Evolutionary conservation across 2,888 invertebrate species (phyloP), one percentile per base, ranked within the genome.

Genomic region (Latrodectus elegans): DNA sequence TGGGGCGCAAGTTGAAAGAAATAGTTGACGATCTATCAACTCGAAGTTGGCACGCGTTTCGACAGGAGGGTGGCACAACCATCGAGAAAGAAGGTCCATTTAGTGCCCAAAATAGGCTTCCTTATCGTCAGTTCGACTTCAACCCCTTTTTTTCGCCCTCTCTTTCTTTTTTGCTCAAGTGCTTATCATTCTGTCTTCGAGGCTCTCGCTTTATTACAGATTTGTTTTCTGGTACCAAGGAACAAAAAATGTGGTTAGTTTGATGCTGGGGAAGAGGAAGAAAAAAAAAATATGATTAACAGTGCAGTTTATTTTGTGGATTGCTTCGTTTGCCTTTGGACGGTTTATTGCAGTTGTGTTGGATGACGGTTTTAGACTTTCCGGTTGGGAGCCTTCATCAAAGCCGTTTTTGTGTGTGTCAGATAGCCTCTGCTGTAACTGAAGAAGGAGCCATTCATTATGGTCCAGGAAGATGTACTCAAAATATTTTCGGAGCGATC

Each of bases 1-100:
- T 51, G 22, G 76, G 70, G 64, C 75, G 52, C 55, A 14, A 52
- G 73, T 38, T 67, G 78, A 84, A 77, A 71, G 80, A 85, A 80
- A 85, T 80, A 80, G 80, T 75, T 75, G 75, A 26, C 85, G 65
- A 85, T 85, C 80, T 80, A 85, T 85, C 86, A 77, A 68, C 6
- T 53, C 26, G 15, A 11, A 49, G 38, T 65, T 81, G 86, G 86
- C 86, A 81, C 86, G 86, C 76, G 85, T 52, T 80, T 55, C 11
- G 80, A 71, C 71, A 74, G 76, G 15, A 76, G 67, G 76, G 60
- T 64, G 15, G 51, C 51, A 15, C 52, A 73, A 10, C 60, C n/a
- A 9, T 38, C 55, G 51, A 68, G 26, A 38, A 22, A 52, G 15
- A 53, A 55, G 38, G 77, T 17, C 78, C 53, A 71, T 72, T 80